Conservation (phyloP, 2,888 invertebrate species). For the Erebia epiphron region DNA sequence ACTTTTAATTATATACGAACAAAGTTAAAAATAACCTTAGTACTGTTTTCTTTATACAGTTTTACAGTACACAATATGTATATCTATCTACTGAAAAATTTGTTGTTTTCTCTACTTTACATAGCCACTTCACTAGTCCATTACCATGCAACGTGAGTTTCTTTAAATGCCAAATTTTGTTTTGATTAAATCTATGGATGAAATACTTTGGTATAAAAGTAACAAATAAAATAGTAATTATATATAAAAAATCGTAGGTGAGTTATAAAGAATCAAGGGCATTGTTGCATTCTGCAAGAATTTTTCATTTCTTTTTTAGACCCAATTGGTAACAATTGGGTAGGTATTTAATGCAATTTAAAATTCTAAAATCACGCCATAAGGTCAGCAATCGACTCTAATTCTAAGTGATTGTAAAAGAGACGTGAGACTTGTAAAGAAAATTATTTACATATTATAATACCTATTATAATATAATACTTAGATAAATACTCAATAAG, state of each 20-base stretch:
- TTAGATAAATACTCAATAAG: constrained; percentile 57
- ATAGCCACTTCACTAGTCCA: too few species aligned
- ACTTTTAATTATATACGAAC: constrained; percentile 19
- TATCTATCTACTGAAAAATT: neutral
- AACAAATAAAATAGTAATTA: too few species aligned
- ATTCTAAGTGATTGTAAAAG: constrained; percentile 1
- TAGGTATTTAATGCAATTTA: neutral
- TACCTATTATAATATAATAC: constrained; percentile 13
- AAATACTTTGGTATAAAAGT: too few species aligned
- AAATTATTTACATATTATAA: too few species aligned
- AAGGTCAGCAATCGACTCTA: constrained; percentile 1
- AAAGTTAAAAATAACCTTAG: constrained; percentile 26
- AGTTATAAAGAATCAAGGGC: too few species aligned
- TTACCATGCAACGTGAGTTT: too few species aligned
- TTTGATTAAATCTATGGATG: too few species aligned
- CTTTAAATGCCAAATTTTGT: too few species aligned
- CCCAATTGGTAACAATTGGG: neutral
- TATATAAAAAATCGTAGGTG: too few species aligned
- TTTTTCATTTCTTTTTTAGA: neutral
- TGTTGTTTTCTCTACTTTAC: neutral
- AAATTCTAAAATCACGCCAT: neutral
- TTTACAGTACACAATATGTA: neutral
- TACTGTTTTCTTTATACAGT: neutral
- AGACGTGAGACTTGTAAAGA: constrained; percentile 17
- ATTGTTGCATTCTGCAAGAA: neutral